Percentiles rank a stretch among this genome's conserved stretches.
These are phyloP conservation scores for Epirrhoe alternata DNA, from an alignment of 2,888 invertebrate species.

Conservation along the genomic window DNA sequence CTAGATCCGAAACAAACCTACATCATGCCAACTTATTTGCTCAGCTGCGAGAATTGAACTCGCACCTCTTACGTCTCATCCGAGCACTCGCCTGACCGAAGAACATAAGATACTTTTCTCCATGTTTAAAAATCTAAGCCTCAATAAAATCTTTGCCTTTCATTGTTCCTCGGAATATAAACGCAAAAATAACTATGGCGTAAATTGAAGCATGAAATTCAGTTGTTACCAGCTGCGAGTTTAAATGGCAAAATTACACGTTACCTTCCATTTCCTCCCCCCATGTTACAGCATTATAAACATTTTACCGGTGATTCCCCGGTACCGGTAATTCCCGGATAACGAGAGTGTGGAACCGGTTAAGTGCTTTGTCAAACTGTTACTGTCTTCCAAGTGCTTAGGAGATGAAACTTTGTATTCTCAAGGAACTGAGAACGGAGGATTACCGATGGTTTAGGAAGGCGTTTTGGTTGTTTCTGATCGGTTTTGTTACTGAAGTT, in stretches of 20 bases:
- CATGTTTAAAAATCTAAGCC: not conserved
- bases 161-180: not conserved
- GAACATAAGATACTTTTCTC: no score
- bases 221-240: constrained; percentile 6
- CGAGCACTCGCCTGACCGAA: no score
- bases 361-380: constrained; percentile 24
- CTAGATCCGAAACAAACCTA: no score
- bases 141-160: not conserved
- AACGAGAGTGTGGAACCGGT: constrained; percentile 16
- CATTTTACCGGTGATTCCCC: constrained; percentile 21
- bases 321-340: constrained; percentile 20
- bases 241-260: constrained; percentile 10
- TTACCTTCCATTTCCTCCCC: constrained; percentile 7
- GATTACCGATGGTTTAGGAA: not conserved
- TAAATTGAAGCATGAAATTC: constrained; percentile 7
- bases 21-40: no score
- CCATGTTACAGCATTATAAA: constrained; percentile 20
- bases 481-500: not conserved
- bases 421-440: not conserved
- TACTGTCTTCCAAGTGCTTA: constrained; percentile 16
- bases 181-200: not conserved
- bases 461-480: not conserved
- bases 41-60: no score
- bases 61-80: no score
- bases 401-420: constrained; percentile 12